phyloP scores from a whole-genome alignment of 2,797 vertebrate species.

The Ataeniobius toweri region DNA sequence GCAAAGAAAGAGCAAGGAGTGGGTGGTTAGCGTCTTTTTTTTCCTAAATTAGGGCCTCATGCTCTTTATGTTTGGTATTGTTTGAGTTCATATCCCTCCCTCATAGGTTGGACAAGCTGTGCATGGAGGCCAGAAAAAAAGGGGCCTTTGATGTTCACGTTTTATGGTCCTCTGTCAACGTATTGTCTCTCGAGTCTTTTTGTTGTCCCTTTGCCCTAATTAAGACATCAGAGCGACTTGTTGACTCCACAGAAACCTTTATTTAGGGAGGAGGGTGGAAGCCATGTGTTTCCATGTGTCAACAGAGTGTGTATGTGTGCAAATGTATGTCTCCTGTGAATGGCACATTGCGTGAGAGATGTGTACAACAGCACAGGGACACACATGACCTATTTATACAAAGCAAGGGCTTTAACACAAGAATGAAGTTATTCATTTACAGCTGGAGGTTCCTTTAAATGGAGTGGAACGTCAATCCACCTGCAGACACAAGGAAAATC shows the following conservation, averaged over 20 bases:
- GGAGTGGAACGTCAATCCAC: constrained; percentile 19
- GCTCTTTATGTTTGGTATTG: constrained; percentile 69
- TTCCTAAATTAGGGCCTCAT: constrained; percentile 36
- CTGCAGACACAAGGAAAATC: constrained; percentile 12
- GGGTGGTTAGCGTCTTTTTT: constrained; percentile 15
- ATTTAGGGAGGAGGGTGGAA: constrained; percentile 43
- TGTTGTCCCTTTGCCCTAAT: constrained; percentile 77
- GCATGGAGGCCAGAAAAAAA: constrained; percentile 55
- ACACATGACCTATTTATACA: constrained; percentile 12
- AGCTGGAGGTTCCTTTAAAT: constrained; percentile 29
- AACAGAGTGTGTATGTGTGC: constrained; percentile 32
- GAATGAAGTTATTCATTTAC: constrained; percentile 49
- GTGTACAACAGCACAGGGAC: constrained; percentile 39
- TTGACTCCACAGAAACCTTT: constrained; percentile 75
- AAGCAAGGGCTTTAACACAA: constrained; percentile 27
- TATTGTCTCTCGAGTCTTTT: constrained; percentile 75
- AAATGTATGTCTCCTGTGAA: constrained; percentile 51
- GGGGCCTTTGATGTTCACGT: constrained; percentile 77
- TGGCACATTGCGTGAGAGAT: constrained; percentile 43
- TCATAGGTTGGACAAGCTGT: constrained; percentile 42
- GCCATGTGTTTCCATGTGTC: constrained; percentile 41
- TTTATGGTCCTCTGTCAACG: constrained; percentile 75
- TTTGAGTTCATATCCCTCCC: constrained; percentile 70
- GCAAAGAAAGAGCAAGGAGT: constrained; percentile 18
- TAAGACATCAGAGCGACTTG: constrained; percentile 79